A percentile compares a stretch with the other conserved stretches of the same genome.
Evolutionary conservation across 2,888 invertebrate species (phyloP).

Genomic region (Drosophila maculinotata): DNA sequence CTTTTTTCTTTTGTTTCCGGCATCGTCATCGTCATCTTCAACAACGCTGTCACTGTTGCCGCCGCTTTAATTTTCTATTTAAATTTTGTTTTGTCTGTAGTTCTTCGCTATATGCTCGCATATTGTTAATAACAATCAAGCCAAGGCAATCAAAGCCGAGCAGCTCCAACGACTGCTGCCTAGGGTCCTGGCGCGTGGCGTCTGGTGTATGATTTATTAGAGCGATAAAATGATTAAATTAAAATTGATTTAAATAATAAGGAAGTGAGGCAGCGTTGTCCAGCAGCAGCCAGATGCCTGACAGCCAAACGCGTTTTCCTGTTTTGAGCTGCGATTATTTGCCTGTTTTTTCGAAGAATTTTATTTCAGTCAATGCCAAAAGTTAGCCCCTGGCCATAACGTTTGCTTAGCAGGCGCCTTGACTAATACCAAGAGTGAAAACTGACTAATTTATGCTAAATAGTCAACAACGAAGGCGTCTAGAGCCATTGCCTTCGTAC

Average conservation of each 20-base stretch:
- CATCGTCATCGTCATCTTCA: slow-evolving; percentile 34
- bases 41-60: slow-evolving; percentile 30
- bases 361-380: slow-evolving; percentile 48
- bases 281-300: slow-evolving; percentile 24
- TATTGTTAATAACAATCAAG: slow-evolving; percentile 71
- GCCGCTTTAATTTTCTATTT: slow-evolving; percentile 72
- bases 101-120: slow-evolving; percentile 48
- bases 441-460: slow-evolving; percentile 78
- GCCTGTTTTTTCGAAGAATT: slow-evolving; percentile 33
- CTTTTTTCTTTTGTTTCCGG: slow-evolving; percentile 73
- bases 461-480: slow-evolving; percentile 43
- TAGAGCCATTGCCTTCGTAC: slow-evolving; percentile 26
- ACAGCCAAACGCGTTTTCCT: slow-evolving; percentile 2
- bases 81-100: slow-evolving; percentile 74
- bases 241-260: slow-evolving; percentile 77
- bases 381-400: slow-evolving; percentile 27
- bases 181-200: slow-evolving; percentile 21
- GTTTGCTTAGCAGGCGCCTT: slow-evolving; percentile 20
- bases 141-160: slow-evolving; percentile 20
- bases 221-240: slow-evolving; percentile 80
- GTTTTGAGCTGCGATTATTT: slow-evolving; percentile 42
- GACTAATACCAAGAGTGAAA: slow-evolving; percentile 41
- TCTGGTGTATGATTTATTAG: slow-evolving; percentile 73
- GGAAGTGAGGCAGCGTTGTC: slow-evolving; percentile 14
- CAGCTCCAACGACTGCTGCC: slow-evolving; percentile 7